Base-by-base conservation (phyloP, 2,888 invertebrate species). In the Spialia ferax region DNA sequence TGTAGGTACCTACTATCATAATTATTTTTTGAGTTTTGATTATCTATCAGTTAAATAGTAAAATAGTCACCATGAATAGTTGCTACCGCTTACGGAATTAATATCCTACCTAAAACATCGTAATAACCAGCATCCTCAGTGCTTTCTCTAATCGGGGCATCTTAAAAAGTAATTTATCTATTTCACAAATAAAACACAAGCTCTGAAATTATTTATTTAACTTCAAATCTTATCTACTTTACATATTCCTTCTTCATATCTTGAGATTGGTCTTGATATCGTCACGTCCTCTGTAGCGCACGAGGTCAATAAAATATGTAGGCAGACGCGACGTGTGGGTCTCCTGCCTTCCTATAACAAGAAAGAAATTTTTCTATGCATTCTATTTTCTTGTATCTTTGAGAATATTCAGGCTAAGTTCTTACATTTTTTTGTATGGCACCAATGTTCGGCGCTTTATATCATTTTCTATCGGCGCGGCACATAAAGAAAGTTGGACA, bases 231-330 rank as follows among this genome's bases (percentile, higher is more conserved):
- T 65, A 57, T 59, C 15, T 35, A 22, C 26, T 60, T 66, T 60
- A 54, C 60, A 66, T 60, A 42, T 22, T 23, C 50, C 38, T 42
- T 54, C 26, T 60, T 35, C 35, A 70, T 80, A 81, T 88, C 86
- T 77, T 70, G 74, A 70, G 82, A 88, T 71, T 56, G 72, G 75
- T 86, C 82, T 75, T 70, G 65, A 55, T 56, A 48, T 74, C 62
- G 35, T 75, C 67, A 35, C 71, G 70, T 66, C 82, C 29, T 76
- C 80, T 85, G 77, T 57, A 63, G 69, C 78, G 63, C 56, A 73
- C 79, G 75, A 76, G 82, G 84, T 85, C 91, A 91, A 93, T 93
- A 93, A 93, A 93, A 93, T 93, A 93, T 93, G 93, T 93, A 92
- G 88, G 86, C 80, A 89, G 84, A 78, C 83, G 81, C 85, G 87